phyloP scores from a whole-genome alignment of 2,113 vertebrate genomes.

The Anser brachyrhynchus region DNA sequence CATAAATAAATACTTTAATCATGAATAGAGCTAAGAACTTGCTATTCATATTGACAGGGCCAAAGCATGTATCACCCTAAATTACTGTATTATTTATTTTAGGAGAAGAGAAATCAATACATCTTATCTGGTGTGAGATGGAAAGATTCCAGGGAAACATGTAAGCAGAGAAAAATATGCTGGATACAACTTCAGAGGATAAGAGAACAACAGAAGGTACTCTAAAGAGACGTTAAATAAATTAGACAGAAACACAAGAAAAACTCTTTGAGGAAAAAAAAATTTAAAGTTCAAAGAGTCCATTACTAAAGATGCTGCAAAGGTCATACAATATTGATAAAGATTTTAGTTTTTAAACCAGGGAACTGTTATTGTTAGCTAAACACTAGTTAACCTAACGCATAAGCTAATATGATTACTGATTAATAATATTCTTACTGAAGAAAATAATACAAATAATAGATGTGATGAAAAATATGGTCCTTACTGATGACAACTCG shows the following conservation, averaged over 20 bases:
- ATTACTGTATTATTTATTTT: not conserved
- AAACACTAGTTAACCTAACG: not conserved
- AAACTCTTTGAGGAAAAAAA: not conserved
- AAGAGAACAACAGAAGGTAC: not conserved
- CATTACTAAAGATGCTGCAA: not conserved
- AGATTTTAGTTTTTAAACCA: not conserved
- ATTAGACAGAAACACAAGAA: not conserved
- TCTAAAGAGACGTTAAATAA: not conserved
- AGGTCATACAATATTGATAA: not conserved
- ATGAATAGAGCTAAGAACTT: not conserved
- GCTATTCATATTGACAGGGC: not conserved
- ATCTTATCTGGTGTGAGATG: not conserved
- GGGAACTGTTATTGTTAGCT: not conserved
- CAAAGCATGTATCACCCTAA: not conserved
- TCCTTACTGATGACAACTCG: not conserved
- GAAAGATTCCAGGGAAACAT: not conserved
- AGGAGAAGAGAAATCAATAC: not conserved
- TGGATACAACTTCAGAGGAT: not conserved
- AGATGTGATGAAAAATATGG: not conserved
- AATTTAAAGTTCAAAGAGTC: not conserved
- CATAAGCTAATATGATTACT: not conserved
- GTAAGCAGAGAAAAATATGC: not conserved
- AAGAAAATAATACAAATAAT: not conserved
- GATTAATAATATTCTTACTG: not conserved
- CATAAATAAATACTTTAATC: slow-evolving; percentile 1